Percentiles rank a stretch among this genome's conserved stretches.
phyloP scores from a whole-genome alignment of 2,888 invertebrate species.

The Lepidocyrtinus sp. region DNA sequence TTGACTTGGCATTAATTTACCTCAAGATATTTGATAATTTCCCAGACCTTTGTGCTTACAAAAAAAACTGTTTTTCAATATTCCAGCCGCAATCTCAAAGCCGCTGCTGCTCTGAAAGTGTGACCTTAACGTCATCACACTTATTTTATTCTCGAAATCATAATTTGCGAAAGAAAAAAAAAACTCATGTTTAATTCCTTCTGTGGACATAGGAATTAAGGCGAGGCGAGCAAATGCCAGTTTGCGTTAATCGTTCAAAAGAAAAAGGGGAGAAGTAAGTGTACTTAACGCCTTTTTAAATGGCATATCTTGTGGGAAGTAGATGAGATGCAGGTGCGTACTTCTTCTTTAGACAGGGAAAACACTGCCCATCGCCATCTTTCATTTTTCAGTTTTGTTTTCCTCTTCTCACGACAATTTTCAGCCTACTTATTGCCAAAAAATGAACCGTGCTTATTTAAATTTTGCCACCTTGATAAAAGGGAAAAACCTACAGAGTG shows the following conservation, averaged over 20 bases:
- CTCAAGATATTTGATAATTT: too few relatives aligned
- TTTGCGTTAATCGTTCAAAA: conserved; percentile 21
- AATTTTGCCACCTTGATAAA: not conserved
- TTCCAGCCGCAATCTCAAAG: not conserved
- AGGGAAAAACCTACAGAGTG: too few relatives aligned
- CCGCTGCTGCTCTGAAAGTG: too few relatives aligned
- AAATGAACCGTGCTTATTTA: not conserved
- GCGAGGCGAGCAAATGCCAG: conserved; percentile 19
- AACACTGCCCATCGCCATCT: conserved; percentile 26
- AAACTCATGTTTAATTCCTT: conserved; percentile 16
- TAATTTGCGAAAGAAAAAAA: too few relatives aligned
- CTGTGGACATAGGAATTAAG: conserved; percentile 23
- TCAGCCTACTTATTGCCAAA: conserved; percentile 10
- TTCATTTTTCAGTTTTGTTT: conserved; percentile 2
- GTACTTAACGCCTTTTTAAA: not conserved
- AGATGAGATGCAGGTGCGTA: not conserved
- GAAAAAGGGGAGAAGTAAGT: conserved; percentile 1
- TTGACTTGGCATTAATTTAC: too few relatives aligned
- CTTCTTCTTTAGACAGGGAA: conserved; percentile 19
- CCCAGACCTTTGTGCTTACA: too few relatives aligned
- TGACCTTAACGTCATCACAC: not conserved
- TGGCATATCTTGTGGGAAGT: not conserved
- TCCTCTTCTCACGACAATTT: conserved; percentile 11
- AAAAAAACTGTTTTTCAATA: too few relatives aligned
- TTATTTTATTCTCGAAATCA: too few relatives aligned